phyloP scores from a whole-genome alignment of 2,113 vertebrate species.

The Tragelaphus scriptus region DNA sequence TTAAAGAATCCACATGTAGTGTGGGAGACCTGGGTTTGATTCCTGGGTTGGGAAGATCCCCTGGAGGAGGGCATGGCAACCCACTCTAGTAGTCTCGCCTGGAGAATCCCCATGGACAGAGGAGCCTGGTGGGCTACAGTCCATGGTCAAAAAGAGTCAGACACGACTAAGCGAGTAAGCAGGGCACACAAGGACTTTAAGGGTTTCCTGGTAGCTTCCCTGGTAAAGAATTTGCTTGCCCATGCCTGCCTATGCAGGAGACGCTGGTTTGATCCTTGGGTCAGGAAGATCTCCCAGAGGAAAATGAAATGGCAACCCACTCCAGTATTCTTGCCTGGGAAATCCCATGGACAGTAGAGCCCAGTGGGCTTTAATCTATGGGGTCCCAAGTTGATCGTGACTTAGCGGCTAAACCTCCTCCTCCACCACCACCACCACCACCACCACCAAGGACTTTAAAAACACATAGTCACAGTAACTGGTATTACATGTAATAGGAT shows the following conservation, averaged over 20 bases:
- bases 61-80: not conserved
- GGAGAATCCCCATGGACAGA: not conserved
- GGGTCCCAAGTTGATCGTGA: not conserved
- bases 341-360: not conserved
- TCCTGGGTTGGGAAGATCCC: not conserved
- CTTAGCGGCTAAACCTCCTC: not conserved
- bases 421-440: not conserved
- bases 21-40: not conserved
- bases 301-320: not conserved
- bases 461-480: not conserved
- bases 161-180: not conserved
- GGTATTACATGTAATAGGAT: not conserved
- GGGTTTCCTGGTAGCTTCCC: not conserved
- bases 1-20: not conserved
- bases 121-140: not conserved
- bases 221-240: not conserved
- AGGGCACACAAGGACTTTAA: not conserved
- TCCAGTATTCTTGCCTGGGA: not conserved
- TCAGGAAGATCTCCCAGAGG: not conserved
- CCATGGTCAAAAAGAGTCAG: not conserved
- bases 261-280: not conserved
- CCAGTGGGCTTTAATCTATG: not conserved
- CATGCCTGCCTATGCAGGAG: not conserved
- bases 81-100: not conserved
- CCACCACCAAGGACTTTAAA: not conserved